phyloP scores from a whole-genome alignment of 2,113 vertebrate genomes.

The Onychostoma macrolepis region DNA sequence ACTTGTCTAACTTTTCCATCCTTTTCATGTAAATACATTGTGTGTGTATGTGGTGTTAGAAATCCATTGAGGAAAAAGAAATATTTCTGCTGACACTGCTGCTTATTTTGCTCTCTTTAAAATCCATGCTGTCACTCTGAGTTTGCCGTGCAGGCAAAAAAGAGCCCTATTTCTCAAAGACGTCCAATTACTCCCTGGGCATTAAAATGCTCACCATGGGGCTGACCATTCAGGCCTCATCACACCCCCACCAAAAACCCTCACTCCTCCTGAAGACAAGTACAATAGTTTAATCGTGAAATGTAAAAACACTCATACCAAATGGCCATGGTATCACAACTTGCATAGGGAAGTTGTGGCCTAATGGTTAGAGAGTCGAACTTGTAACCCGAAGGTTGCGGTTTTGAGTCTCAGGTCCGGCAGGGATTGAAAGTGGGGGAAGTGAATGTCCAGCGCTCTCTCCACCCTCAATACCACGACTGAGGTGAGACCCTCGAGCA shows the following conservation, averaged over 20 bases:
- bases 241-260: neutral
- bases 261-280: neutral
- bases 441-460: too few species aligned
- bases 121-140: slow-evolving; percentile 40
- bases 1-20: neutral
- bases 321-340: neutral
- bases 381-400: too few species aligned
- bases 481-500: too few species aligned
- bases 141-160: slow-evolving; percentile 46
- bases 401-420: too few species aligned
- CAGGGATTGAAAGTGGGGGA: too few species aligned
- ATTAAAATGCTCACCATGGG: slow-evolving; percentile 28
- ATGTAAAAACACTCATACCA: neutral
- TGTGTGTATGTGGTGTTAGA: slow-evolving; percentile 29
- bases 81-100: slow-evolving; percentile 32
- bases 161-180: slow-evolving; percentile 29
- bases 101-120: slow-evolving; percentile 10
- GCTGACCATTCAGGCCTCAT: slow-evolving; percentile 15
- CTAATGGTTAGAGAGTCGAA: too few species aligned
- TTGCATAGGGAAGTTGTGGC: too few species aligned
- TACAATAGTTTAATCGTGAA: neutral
- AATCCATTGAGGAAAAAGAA: neutral
- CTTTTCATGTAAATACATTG: neutral
- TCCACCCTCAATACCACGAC: too few species aligned
- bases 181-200: slow-evolving; percentile 35